A percentile compares a stretch with the other conserved stretches of the same genome.
Evolutionary conservation across 2,888 invertebrate genomes (phyloP).

Genomic region (Drosophila gaucha): DNA sequence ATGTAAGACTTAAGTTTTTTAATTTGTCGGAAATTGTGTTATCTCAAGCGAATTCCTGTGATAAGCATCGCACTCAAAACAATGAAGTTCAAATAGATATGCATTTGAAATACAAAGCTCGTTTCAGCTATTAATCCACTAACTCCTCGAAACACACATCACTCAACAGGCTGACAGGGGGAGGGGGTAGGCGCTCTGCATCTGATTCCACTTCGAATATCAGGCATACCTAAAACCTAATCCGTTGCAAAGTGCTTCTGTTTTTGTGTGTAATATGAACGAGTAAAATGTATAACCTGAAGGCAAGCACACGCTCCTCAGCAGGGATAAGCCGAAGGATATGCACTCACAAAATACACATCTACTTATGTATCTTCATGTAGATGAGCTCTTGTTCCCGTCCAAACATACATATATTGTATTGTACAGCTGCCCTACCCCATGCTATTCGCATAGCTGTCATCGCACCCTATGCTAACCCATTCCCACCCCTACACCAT

Average conservation of each 20-base stretch:
- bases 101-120: slow-evolving; percentile 7
- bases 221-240: slow-evolving; percentile 61
- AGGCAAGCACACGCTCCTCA: slow-evolving; percentile 59
- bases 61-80: neutral
- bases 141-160: slow-evolving; percentile 30
- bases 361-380: slow-evolving; percentile 21
- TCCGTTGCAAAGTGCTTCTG: slow-evolving; percentile 73
- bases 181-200: neutral
- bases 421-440: slow-evolving; percentile 23
- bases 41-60: slow-evolving; percentile 8
- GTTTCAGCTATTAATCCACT: slow-evolving; percentile 58
- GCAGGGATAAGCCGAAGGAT: slow-evolving; percentile 69
- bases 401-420: slow-evolving; percentile 13
- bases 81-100: slow-evolving; percentile 3
- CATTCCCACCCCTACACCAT: slow-evolving; percentile 22
- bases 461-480: slow-evolving; percentile 31
- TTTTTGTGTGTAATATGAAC: slow-evolving; percentile 67
- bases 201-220: slow-evolving; percentile 19
- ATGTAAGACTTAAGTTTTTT: slow-evolving; percentile 1
- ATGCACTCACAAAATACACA: slow-evolving; percentile 36
- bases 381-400: slow-evolving; percentile 37
- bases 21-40: slow-evolving; percentile 6
- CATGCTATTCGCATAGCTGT: slow-evolving; percentile 18
- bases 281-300: slow-evolving; percentile 62
- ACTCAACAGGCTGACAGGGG: slow-evolving; percentile 17